These are phyloP conservation scores for Paracanthobrama guichenoti DNA, from an alignment of 2,113 vertebrate species.

Conservation along the genomic window DNA sequence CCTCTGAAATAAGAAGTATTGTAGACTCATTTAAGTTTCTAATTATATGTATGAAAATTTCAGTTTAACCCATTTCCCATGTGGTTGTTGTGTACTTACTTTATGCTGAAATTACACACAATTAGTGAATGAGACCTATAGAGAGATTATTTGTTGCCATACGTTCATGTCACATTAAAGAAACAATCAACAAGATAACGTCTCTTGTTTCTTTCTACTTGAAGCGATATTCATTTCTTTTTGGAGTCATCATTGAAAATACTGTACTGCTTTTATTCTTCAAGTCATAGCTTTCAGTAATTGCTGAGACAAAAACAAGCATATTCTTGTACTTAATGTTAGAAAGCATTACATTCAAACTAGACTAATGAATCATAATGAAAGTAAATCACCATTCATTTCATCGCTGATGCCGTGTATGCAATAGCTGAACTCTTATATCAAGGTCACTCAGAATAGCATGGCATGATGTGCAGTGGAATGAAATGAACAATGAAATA, in stretches of 20 bases:
- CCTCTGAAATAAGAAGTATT: too few species aligned
- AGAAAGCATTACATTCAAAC: neutral
- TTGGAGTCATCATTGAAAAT: neutral
- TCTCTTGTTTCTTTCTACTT: neutral
- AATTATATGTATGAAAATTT: neutral
- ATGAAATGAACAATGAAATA: neutral
- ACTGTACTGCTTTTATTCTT: neutral
- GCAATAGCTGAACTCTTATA: neutral
- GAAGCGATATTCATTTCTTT: neutral
- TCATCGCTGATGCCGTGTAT: neutral
- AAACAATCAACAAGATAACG: neutral
- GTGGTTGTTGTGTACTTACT: neutral
- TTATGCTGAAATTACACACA: neutral
- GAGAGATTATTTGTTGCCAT: neutral
- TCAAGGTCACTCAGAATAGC: constrained; percentile 9
- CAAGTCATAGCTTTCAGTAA: neutral
- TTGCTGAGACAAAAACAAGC: neutral
- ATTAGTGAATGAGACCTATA: neutral
- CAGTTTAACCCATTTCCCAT: neutral
- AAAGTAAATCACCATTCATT: neutral
- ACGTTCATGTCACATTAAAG: neutral
- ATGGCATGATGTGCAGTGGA: neutral
- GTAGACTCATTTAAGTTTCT: too few species aligned
- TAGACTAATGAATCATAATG: neutral
- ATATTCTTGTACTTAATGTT: neutral